Evolutionary conservation across 64 coral and sea anemone species (phyloP).

Genomic region (Dendronephthya gigantea): DNA sequence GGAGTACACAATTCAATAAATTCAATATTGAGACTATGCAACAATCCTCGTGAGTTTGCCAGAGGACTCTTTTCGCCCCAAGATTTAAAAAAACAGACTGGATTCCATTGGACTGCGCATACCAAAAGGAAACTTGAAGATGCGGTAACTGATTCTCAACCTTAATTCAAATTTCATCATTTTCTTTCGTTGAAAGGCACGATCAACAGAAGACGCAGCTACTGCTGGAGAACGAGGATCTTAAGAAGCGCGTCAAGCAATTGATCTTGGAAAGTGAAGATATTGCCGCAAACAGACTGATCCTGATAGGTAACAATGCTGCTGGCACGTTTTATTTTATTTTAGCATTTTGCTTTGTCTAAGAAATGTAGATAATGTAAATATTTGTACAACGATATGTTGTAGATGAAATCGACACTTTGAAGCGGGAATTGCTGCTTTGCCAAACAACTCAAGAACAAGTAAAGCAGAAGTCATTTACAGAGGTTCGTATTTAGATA

Average conservation of each 20-base stretch:
- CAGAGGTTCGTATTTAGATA: slow-evolving; percentile 55
- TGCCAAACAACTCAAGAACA: slow-evolving; percentile 52
- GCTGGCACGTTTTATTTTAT: neutral
- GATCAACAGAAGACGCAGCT: slow-evolving; percentile 79
- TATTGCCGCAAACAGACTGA: slow-evolving; percentile 73
- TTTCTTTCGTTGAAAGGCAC: slow-evolving; percentile 35
- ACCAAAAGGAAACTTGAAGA: too few species aligned
- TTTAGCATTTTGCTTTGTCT: neutral
- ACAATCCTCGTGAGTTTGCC: too few species aligned
- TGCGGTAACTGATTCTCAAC: too few species aligned
- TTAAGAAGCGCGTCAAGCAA: slow-evolving; percentile 62
- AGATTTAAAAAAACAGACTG: too few species aligned
- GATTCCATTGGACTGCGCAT: too few species aligned
- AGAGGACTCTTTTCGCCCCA: too few species aligned
- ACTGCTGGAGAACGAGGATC: slow-evolving; percentile 53
- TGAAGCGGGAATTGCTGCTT: slow-evolving; percentile 72
- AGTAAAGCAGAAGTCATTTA: slow-evolving; percentile 52
- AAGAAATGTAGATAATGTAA: too few species aligned
- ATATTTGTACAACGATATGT: neutral
- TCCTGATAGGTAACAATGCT: slow-evolving; percentile 55
- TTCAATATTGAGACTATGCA: too few species aligned
- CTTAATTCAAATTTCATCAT: too few species aligned
- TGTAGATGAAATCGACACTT: slow-evolving; percentile 88
- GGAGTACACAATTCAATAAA: too few species aligned
- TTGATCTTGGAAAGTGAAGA: slow-evolving; percentile 76